Percentiles rank a stretch among this genome's conserved stretches.
Evolutionary conservation across 2,888 invertebrate genomes (phyloP).

Genomic region (Hemaris fuciformis): DNA sequence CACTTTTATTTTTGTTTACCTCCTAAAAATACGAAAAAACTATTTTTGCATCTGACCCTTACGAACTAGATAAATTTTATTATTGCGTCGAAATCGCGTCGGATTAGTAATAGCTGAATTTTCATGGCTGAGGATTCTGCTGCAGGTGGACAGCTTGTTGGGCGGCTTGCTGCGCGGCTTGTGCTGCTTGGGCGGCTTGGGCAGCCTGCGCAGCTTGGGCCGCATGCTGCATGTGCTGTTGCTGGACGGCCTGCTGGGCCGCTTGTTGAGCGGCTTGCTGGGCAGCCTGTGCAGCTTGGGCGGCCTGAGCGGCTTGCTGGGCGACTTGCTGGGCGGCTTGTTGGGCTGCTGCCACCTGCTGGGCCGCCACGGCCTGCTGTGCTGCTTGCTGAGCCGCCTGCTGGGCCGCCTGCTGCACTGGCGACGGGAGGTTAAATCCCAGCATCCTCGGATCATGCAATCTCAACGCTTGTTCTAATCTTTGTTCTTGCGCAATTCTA

Average conservation of each 20-base stretch:
- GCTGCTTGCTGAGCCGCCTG: slow-evolving; percentile 60
- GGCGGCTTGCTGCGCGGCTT: slow-evolving; percentile 72
- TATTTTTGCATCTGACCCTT: slow-evolving; percentile 26
- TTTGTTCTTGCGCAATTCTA: slow-evolving; percentile 87
- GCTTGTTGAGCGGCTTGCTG: slow-evolving; percentile 72
- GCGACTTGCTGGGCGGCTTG: slow-evolving; percentile 56
- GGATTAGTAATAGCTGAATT: slow-evolving; percentile 90
- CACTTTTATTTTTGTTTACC: slow-evolving; percentile 27
- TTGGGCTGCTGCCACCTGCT: slow-evolving; percentile 48
- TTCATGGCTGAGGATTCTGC: slow-evolving; percentile 86
- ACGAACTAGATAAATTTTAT: slow-evolving; percentile 35
- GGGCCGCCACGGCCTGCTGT: slow-evolving; percentile 44
- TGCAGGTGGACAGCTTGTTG: slow-evolving; percentile 80
- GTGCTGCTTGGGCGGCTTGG: slow-evolving; percentile 50
- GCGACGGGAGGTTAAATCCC: slow-evolving; percentile 85
- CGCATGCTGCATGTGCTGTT: slow-evolving; percentile 67
- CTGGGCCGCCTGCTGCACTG: slow-evolving; percentile 69
- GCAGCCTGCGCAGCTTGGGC: slow-evolving; percentile 51
- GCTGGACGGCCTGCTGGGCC: slow-evolving; percentile 75
- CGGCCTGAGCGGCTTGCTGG: slow-evolving; percentile 49
- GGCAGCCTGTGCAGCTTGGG: slow-evolving; percentile 58
- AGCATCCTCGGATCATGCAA: slow-evolving; percentile 91
- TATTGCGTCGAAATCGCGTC: slow-evolving; percentile 70
- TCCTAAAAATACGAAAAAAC: slow-evolving; percentile 38
- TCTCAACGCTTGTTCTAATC: slow-evolving; percentile 90